A percentile compares a stretch with the other conserved stretches of the same genome.
Evolutionary conservation across 1,140 invertebrate genomes (phyloP).

Genomic region (Formica selysi): DNA sequence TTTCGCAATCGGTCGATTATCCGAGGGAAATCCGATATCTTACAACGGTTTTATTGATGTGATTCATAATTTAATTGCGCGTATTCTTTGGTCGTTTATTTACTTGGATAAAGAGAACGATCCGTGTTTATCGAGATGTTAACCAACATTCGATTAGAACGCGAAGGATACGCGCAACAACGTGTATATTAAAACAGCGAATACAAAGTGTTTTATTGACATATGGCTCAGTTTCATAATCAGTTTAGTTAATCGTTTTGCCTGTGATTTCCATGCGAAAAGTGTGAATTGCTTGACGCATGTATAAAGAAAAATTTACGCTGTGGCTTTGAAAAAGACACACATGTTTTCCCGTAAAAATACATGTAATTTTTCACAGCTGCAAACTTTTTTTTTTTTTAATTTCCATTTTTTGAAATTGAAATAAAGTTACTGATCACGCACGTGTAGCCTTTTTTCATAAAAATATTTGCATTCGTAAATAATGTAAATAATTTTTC

Average conservation of each 20-base stretch:
- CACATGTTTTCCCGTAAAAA: neutral
- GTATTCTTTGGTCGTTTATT: neutral
- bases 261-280: constrained; percentile 9
- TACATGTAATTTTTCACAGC: neutral
- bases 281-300: neutral
- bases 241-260: neutral
- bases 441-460: neutral
- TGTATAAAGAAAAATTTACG: too few species aligned
- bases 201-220: neutral
- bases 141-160: neutral
- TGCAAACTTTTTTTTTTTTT: neutral
- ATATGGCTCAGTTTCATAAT: neutral
- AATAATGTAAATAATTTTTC: neutral
- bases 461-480: neutral
- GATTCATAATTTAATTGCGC: neutral
- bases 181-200: neutral
- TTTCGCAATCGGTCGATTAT: neutral
- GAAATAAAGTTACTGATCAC: neutral
- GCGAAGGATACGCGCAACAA: too few species aligned
- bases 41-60: neutral
- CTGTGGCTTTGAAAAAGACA: neutral
- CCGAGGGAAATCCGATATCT: neutral
- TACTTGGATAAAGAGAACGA: neutral
- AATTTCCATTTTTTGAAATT: constrained; percentile 6
- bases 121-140: neutral